Evolutionary conservation across 1,140 invertebrate genomes (phyloP), one percentile per base, ranked within the genome.

Genomic region (Cotesia glomerata): DNA sequence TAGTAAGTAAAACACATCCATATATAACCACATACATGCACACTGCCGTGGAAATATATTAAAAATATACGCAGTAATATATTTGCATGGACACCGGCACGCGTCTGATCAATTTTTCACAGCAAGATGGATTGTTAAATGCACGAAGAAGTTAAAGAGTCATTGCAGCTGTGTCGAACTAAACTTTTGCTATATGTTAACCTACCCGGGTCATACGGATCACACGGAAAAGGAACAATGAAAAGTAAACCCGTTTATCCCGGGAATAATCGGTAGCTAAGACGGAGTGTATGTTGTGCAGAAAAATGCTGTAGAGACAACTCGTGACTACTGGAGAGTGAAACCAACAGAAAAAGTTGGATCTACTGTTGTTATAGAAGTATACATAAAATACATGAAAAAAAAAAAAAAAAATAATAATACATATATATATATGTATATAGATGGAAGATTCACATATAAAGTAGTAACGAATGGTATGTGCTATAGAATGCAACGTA

Each of bases 21-120:
- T 36, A 54, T 14, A 52, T 56, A 68, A 34, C 4, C 32, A 63
- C 61, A 26, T 26, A 32, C 32, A 9, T 14, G 9, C 36, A 34
- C 18, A 39, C 32, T 8, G 5, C 9, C 9, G 18, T 35, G 7
- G 39, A 45, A 45, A 45, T 45, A 9, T 32, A 39, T 11, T 3
- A 63, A n/a, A 34, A 14, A 14, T 26, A 32, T 54, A 32, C 18
- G 11, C 13, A 36, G 9, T 13, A 32, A n/a, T 34, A 69, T 71
- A 64, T 72, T 36, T 32, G 54, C 16, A 39, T 49, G 58, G 51
- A 66, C 51, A 70, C 70, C 74, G 71, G 69, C 73, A 74, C 69
- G 68, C 73, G 69, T 73, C 74, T 73, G 74, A 72, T 78, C 75
- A 78, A 79, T 79, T 79, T 77, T 77, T 79, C 74, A 70, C 72